Conservation (phyloP, 2,888 invertebrate genomes). For the Desoria tigrina region DNA sequence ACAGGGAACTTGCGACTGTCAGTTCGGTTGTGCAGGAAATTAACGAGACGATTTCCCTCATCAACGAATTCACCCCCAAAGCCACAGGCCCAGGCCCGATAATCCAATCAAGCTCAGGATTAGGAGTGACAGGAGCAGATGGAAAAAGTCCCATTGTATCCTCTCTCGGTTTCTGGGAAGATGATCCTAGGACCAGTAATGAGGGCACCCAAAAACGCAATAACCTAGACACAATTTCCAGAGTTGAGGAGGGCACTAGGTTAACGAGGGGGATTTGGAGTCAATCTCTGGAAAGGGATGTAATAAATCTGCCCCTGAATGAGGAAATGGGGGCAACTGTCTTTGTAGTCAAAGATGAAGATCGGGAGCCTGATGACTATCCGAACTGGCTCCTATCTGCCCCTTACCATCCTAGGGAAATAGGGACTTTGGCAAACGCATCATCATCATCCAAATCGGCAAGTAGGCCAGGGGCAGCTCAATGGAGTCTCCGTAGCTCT, state of each 20-base stretch:
- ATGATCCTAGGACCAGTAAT: too few relatives aligned
- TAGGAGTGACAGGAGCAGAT: too few relatives aligned
- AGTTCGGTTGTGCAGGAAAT: not conserved
- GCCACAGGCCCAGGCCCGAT: too few relatives aligned
- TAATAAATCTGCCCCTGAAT: slow-evolving; percentile 3
- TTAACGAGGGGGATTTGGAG: not conserved
- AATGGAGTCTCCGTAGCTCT: not conserved
- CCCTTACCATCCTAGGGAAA: too few relatives aligned
- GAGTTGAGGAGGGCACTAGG: slow-evolving; percentile 8
- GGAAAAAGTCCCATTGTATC: too few relatives aligned
- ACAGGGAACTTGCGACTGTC: too few relatives aligned
- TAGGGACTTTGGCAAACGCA: not conserved
- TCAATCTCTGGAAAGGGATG: not conserved
- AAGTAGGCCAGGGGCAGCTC: slow-evolving; percentile 9
- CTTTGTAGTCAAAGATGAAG: not conserved
- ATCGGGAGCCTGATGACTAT: too few relatives aligned
- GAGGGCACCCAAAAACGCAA: too few relatives aligned
- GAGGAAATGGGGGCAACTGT: slow-evolving; percentile 1
- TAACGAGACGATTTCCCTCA: not conserved
- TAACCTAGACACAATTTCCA: slow-evolving; percentile 2
- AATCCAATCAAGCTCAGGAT: too few relatives aligned
- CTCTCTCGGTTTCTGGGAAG: too few relatives aligned
- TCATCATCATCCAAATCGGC: not conserved
- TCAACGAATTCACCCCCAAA: not conserved
- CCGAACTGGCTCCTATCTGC: too few relatives aligned